A percentile compares a stretch with the other conserved stretches of the same genome.
These are phyloP conservation scores for Clunio marinus DNA, from an alignment of 2,888 invertebrate species.

Conservation along the genomic window DNA sequence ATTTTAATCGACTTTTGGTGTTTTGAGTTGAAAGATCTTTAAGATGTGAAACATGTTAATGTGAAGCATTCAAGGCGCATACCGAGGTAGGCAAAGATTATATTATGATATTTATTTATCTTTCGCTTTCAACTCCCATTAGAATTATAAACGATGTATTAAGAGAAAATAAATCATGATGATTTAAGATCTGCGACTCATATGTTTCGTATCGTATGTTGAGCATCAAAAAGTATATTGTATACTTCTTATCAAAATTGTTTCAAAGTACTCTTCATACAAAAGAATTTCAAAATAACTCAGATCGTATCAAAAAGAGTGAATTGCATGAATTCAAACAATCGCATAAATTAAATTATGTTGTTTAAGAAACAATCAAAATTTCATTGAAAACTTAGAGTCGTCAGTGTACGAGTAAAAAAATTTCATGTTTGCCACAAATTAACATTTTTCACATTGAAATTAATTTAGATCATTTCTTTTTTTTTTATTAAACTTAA, in stretches of 20 bases:
- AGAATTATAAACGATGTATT: constrained; percentile 33
- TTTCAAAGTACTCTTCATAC: background rate
- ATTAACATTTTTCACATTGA: constrained; percentile 14
- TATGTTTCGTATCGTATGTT: background rate
- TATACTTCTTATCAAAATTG: constrained; percentile 15
- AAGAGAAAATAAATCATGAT: constrained; percentile 38
- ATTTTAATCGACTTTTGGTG: constrained; percentile 38
- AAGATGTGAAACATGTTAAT: background rate
- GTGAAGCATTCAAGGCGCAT: background rate
- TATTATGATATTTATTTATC: constrained; percentile 33
- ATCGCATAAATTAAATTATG: too few species aligned
- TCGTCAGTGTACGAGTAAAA: background rate
- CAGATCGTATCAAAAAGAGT: background rate
- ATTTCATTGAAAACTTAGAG: constrained; percentile 11
- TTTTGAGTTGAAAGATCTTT: constrained; percentile 14
- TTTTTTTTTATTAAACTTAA: background rate
- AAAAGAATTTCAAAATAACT: background rate
- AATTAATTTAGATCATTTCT: constrained; percentile 7
- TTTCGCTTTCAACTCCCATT: constrained; percentile 31
- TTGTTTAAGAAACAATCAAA: background rate
- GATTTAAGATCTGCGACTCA: constrained; percentile 31
- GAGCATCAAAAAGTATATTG: constrained; percentile 24
- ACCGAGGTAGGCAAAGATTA: background rate
- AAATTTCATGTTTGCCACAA: background rate
- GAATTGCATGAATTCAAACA: too few species aligned